Evolutionary conservation across 2,797 vertebrate species (phyloP).

Genomic region (Ambastaia sidthimunki): DNA sequence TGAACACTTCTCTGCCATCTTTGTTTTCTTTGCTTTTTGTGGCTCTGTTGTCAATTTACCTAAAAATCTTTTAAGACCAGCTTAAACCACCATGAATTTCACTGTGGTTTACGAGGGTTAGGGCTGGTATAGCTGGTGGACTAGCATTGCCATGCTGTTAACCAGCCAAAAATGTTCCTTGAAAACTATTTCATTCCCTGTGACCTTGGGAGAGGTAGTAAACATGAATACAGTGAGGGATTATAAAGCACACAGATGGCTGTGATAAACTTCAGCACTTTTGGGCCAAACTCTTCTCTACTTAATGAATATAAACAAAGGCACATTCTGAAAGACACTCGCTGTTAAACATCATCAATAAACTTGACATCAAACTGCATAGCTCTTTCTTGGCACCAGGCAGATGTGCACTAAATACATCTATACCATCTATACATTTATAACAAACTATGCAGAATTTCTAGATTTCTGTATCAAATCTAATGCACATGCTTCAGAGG

Average conservation of each 20-base stretch:
- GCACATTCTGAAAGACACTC: background rate
- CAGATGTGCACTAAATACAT: background rate
- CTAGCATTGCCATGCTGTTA: too few species aligned
- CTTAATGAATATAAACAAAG: background rate
- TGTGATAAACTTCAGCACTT: conserved; percentile 41
- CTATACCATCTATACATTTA: background rate
- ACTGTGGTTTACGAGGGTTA: too few species aligned
- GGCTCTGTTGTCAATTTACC: background rate
- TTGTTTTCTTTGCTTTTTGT: too few species aligned
- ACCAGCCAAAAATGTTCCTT: background rate
- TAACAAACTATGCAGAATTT: background rate
- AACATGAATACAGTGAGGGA: conserved; percentile 37
- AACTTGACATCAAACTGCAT: background rate
- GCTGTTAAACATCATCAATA: conserved; percentile 3
- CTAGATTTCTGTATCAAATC: background rate
- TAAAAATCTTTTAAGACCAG: background rate
- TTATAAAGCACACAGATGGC: conserved; percentile 42
- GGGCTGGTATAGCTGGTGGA: too few species aligned
- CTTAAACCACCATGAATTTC: too few species aligned
- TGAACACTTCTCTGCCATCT: background rate
- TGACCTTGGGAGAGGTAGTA: conserved; percentile 49
- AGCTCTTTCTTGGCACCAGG: background rate
- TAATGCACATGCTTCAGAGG: background rate
- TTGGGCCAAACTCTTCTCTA: conserved; percentile 1
- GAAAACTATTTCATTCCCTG: conserved; percentile 5